Evolutionary conservation across 2,888 invertebrate genomes (phyloP), one percentile per base, ranked within the genome.

Genomic region (Pachydiplax longipennis): DNA sequence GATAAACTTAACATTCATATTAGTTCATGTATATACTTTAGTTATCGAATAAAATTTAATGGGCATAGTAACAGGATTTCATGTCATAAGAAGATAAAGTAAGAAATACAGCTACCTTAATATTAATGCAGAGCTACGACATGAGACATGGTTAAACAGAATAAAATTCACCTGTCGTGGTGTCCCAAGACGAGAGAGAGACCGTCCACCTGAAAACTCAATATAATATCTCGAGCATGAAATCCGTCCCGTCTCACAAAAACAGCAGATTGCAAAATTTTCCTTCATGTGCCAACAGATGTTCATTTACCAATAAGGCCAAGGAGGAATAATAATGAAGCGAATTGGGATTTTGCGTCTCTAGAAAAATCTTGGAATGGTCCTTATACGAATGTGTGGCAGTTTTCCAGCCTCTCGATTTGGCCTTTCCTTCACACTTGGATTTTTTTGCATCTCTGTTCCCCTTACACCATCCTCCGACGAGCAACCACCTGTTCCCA

Each of bases 381-480:
- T 37, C 87, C 87, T 87, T 87, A 87, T 87, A 87, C 35, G 87
- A 61, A 61, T 37, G n/a, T n/a, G 35, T 65, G 18, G 35, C 87
- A n/a, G 25, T 13, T n/a, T 37, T 61, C 87, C 87, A 87, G 35
- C 37, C 31, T 65, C 87, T 65, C 61, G 40, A 87, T 65, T 61
- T 87, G 87, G 87, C 87, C 37, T 61, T 87, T 65, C 87, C 87
- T 87, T 87, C 58, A 87, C 87, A 87, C 87, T 87, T 31, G 53
- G 22, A 53, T 83, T 87, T 83, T 82, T 87, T 87, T 87, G 87
- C 87, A 87, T 37, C 87, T 58, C 35, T 87, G 61, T 31, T 83
- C 22, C 58, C 12, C n/a, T 35, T 58, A 65, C 58, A 87, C 35
- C 13, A 35, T 61, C 13, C 87, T 8, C 18, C 18, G 61, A 61